Base-by-base conservation (phyloP, 2,797 vertebrate genomes). In the Lophius americanus region DNA sequence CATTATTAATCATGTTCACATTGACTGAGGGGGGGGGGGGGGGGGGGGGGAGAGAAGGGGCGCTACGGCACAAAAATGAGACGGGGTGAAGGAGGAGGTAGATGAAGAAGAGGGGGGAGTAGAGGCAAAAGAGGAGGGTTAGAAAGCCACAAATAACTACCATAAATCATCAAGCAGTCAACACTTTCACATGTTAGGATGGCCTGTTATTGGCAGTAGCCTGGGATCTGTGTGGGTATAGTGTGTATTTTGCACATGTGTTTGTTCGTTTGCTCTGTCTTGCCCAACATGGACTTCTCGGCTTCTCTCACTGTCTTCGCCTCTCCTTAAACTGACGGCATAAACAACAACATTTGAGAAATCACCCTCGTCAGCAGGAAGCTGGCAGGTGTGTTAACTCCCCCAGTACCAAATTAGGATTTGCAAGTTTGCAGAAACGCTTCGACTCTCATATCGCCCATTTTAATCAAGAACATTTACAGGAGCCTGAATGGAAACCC, bases 301-400 rank as follows among this genome's bases (percentile, higher is more conserved):
- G 85, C 81, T 83, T 75, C 72, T 91, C 83, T 79, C 86, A 85
- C 91, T 66, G 80, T 91, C 88, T 86, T 84, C 64, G 71, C 81
- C 88, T 91, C 90, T 89, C 91, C 78, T 84, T 90, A 91, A 92
- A 92, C 84, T 91, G 91, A 91, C 87, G 85, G 89, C 89, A 91
- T 91, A 92, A 94, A 92, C 91, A 94, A 93, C 93, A 93, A 94
- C 91, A 91, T 84, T 89, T 84, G 89, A 88, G 83, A 96, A 96
- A 95, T 92, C 90, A 89, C 84, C 83, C 84, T 91, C 86, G 95
- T 98, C 97, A 97, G 96, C 96, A 96, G 88, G 70, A 89, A 93
- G 86, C 89, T 94, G 95, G 95, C 97, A 97, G 96, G 96, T 96
- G 96, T 89, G 94, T 92, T 94, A 92, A 93, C 94, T 96, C 95